phyloP scores from a whole-genome alignment of 2,888 invertebrate genomes.

The Sesia bembeciformis region DNA sequence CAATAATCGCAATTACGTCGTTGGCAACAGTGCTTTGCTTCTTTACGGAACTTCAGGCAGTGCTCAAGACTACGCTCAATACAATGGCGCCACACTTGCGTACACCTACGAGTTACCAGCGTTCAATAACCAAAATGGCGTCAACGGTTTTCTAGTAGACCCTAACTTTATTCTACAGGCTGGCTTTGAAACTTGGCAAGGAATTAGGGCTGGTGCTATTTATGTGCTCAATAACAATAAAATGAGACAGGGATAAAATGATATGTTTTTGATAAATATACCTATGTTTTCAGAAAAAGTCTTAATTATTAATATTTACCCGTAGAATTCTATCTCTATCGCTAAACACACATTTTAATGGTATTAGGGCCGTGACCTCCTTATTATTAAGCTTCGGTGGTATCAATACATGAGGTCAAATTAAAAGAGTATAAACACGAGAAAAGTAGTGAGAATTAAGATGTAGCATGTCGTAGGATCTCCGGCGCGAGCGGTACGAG shows the following conservation, averaged over 20 bases:
- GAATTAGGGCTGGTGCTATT: conserved; percentile 65
- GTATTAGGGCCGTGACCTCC: no score
- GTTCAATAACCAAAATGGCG: conserved; percentile 24
- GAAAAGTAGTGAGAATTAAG: no score
- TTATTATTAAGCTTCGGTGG: no score
- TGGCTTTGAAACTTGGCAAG: conserved; percentile 76
- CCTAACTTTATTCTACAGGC: conserved; percentile 70
- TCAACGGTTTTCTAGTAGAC: conserved; percentile 71
- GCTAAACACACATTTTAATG: no score
- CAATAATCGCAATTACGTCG: conserved; percentile 50
- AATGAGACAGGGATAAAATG: background rate
- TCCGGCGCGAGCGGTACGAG: no score
- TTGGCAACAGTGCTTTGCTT: conserved; percentile 60
- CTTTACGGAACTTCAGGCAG: conserved; percentile 76
- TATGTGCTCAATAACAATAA: conserved; percentile 29
- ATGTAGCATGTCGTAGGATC: no score
- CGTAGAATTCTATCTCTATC: no score
- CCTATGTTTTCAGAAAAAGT: no score
- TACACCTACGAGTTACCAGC: conserved; percentile 78
- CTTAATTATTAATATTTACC: no score
- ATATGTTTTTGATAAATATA: no score
- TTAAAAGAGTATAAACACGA: no score
- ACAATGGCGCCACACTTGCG: conserved; percentile 61
- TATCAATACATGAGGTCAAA: no score
- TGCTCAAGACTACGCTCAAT: conserved; percentile 77